Conservation (phyloP, 1,140 invertebrate species). For the Meloidogyne floridensis region DNA sequence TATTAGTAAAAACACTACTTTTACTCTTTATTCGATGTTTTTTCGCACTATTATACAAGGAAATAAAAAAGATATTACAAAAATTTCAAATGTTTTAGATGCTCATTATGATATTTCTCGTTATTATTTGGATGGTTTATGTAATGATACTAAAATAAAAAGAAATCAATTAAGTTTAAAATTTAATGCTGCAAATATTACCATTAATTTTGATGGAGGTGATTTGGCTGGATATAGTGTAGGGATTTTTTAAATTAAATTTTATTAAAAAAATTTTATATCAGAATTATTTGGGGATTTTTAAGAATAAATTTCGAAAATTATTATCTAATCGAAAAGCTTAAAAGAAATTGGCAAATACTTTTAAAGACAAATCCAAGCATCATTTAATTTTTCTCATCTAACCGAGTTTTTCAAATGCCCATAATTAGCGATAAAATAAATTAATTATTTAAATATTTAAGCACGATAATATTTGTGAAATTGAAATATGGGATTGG, state of each 20-base stretch:
- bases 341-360: too few relatives aligned
- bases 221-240: neutral
- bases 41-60: neutral
- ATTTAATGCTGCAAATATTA: neutral
- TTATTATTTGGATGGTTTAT: constrained; percentile 7
- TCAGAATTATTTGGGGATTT: too few relatives aligned
- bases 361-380: too few relatives aligned
- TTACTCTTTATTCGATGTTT: too few relatives aligned
- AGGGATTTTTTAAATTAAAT: neutral
- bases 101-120: neutral
- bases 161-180: constrained; percentile 3
- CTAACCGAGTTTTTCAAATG: too few relatives aligned
- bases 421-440: too few relatives aligned
- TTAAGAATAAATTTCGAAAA: too few relatives aligned
- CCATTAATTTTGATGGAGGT: neutral
- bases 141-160: neutral
- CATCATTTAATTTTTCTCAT: too few relatives aligned
- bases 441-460: too few relatives aligned
- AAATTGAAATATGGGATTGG: neutral
- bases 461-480: neutral
- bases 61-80: constrained; percentile 1
- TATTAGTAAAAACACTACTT: neutral
- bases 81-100: neutral
- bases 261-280: too few relatives aligned
- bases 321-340: too few relatives aligned